These are phyloP conservation scores for Chalcosyrphus nemorum DNA, from an alignment of 2,888 invertebrate species.

Conservation along the genomic window DNA sequence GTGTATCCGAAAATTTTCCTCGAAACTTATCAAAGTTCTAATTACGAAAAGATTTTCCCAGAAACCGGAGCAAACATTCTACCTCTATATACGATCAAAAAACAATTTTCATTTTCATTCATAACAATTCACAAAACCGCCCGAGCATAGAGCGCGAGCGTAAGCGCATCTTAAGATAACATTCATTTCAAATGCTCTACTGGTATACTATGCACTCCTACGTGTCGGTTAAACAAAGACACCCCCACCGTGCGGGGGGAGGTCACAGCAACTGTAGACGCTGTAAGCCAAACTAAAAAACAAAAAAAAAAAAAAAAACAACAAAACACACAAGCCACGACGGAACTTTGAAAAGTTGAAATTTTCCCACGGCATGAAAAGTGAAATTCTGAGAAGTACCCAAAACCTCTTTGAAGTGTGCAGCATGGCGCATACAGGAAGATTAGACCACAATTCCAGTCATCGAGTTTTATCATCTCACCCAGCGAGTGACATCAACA, in stretches of 20 bases:
- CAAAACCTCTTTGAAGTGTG: constrained; percentile 46
- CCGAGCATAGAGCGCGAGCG: too few species aligned
- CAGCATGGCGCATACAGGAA: constrained; percentile 53
- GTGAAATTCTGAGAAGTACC: constrained; percentile 61
- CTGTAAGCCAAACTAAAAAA: neutral
- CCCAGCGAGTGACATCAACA: constrained; percentile 23
- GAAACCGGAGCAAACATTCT: constrained; percentile 49
- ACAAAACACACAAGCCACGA: constrained; percentile 25
- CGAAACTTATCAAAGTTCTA: constrained; percentile 57
- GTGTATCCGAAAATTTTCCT: constrained; percentile 40
- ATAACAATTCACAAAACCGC: constrained; percentile 47
- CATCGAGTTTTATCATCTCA: constrained; percentile 39
- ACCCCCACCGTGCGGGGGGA: constrained; percentile 34
- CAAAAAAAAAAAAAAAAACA: too few species aligned
- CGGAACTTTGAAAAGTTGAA: constrained; percentile 46
- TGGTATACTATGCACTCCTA: constrained; percentile 43
- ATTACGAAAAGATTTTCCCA: constrained; percentile 42
- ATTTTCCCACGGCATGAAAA: constrained; percentile 65
- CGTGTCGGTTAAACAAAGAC: constrained; percentile 25
- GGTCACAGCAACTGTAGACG: constrained; percentile 31
- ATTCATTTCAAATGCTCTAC: constrained; percentile 8
- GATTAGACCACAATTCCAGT: constrained; percentile 49
- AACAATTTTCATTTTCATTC: constrained; percentile 53
- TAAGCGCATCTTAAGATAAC: constrained; percentile 50
- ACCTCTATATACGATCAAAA: constrained; percentile 17